phyloP scores from a whole-genome alignment of 2,888 invertebrate genomes.

The Campoletis raptor region DNA sequence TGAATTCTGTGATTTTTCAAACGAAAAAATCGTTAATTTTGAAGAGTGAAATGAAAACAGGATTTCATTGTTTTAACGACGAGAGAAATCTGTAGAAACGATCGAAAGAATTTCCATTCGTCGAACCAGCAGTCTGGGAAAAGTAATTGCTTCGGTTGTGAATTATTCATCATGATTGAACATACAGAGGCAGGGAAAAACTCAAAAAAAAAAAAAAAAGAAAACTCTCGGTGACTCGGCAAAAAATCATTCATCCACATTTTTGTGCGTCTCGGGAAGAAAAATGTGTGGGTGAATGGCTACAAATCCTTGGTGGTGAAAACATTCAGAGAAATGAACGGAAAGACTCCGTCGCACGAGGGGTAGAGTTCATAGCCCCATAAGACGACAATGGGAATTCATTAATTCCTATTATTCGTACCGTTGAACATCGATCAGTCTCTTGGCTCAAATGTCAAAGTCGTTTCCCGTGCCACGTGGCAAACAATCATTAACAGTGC shows the following conservation, averaged over 20 bases:
- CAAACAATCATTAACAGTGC: not conserved
- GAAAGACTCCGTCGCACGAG: constrained; percentile 17
- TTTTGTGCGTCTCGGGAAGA: constrained; percentile 25
- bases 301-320: constrained; percentile 26
- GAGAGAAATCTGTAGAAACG: not conserved
- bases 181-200: not conserved
- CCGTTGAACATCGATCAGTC: constrained; percentile 45
- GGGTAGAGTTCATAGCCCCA: constrained; percentile 5
- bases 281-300: constrained; percentile 21
- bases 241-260: constrained; percentile 54
- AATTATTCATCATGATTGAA: constrained; percentile 50
- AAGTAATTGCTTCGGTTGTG: constrained; percentile 45
- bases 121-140: constrained; percentile 14
- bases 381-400: constrained; percentile 34
- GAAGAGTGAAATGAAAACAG: not conserved
- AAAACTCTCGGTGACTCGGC: constrained; percentile 28
- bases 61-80: not conserved
- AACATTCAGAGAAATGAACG: constrained; percentile 25
- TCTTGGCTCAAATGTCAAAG: constrained; percentile 27
- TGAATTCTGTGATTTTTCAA: too few relatives aligned
- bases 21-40: not conserved
- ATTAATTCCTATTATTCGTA: constrained; percentile 54
- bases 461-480: constrained; percentile 25
- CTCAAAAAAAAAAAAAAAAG: not conserved
- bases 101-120: not conserved